Evolutionary conservation across 2,888 invertebrate genomes (phyloP), one percentile per base, ranked within the genome.

Genomic region (Strigamia transsilvanica): DNA sequence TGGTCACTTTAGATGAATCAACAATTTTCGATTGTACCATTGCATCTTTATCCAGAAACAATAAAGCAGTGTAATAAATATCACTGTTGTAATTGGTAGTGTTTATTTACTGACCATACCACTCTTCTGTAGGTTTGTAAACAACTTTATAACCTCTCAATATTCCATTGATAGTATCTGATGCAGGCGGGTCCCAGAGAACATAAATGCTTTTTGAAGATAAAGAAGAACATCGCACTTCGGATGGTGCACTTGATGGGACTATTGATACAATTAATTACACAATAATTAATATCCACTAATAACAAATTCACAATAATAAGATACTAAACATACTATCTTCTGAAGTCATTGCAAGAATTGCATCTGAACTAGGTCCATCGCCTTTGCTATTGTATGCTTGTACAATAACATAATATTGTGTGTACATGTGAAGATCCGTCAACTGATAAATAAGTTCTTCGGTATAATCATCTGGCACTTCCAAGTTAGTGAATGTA

Each of bases 401-500:
- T 73, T 73, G 73, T 5, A 79, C 18, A n/a, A 79, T 42, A 32
- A 79, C 79, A 38, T 79, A 38, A 18, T 79, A 79, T 21, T 79
- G 79, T 6, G 79, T 79, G 34, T 79, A 79, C 42, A 41, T 79
- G 13, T 79, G 21, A 9, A 79, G 42, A 38, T 79, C 42, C 0
- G 38, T 79, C 38, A 79, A 21, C n/a, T 79, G 79, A 79, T 41
- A 79, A 79, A 79, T 79, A 12, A 79, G 41, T 41, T 79, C 79
- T n/a, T 79, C 79, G 2, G 73, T 73, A 12, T 73, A 73, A 73
- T 73, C 73, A 32, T 73, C 73, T 23, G 73, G 73, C 32, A 79
- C 79, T 79, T 79, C 79, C 79, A 82, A 61, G 10, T 79, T 82
- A 46, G 82, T 83, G 15, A 79, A 81, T 10, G 81, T 46, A 66